phyloP scores from a whole-genome alignment of 2,797 vertebrate genomes.

The Cossypha dichroa region DNA sequence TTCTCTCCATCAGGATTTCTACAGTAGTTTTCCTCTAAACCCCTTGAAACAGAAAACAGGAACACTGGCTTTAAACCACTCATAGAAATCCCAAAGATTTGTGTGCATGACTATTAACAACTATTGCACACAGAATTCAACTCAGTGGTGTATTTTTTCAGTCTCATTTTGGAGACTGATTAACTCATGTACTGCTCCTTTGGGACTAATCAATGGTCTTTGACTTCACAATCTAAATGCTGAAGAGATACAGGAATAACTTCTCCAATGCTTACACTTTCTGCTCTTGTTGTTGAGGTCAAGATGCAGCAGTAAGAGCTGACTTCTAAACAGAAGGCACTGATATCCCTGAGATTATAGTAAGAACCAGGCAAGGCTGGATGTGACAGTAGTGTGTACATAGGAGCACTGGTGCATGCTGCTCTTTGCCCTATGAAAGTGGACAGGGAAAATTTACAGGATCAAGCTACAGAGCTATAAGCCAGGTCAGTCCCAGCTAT shows the following conservation, averaged over 20 bases:
- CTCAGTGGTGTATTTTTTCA: not conserved
- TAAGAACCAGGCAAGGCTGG: not conserved
- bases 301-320: not conserved
- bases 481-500: not conserved
- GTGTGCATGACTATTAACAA: not conserved
- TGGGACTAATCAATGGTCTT: not conserved
- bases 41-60: constrained; percentile 74
- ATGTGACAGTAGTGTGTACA: not conserved
- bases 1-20: constrained; percentile 91
- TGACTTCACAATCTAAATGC: not conserved
- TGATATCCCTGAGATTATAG: fast-evolving
- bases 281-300: not conserved
- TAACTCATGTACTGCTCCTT: not conserved
- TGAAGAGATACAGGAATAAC: not conserved
- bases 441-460: not conserved
- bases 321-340: not conserved
- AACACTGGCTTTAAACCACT: not conserved
- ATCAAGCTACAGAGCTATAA: not conserved
- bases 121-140: not conserved
- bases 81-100: not conserved
- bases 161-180: not conserved
- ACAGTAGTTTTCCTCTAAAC: constrained; percentile 88
- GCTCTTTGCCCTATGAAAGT: not conserved
- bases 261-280: not conserved
- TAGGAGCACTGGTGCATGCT: fast-evolving